Conservation (phyloP, 2,113 vertebrate species). For the Eidolon helvum region DNA sequence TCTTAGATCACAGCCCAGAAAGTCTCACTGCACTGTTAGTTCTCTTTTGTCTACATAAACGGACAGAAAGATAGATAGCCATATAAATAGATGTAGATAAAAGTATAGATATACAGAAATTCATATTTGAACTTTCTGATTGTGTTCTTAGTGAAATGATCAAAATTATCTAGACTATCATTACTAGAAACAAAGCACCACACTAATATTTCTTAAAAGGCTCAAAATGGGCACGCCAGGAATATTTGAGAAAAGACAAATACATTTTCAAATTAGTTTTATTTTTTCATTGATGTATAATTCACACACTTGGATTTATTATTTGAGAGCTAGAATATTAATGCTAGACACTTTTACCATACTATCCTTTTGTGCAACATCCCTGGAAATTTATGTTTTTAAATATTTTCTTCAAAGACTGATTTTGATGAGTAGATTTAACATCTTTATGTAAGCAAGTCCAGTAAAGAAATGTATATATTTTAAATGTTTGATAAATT, state of each 20-base stretch:
- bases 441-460: background rate
- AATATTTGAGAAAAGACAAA: background rate
- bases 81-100: background rate
- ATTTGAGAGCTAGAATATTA: background rate
- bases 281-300: background rate
- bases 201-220: background rate
- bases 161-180: background rate
- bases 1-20: background rate
- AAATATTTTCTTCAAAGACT: slow-evolving; percentile 11
- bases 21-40: background rate
- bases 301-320: background rate
- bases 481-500: background rate
- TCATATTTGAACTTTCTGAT: background rate
- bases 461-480: background rate
- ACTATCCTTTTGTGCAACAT: background rate
- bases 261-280: background rate
- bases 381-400: background rate
- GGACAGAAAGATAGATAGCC: background rate
- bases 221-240: background rate
- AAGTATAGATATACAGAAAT: background rate
- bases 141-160: background rate
- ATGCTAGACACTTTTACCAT: background rate
- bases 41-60: background rate
- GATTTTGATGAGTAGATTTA: background rate
- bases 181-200: background rate